Base-by-base conservation (phyloP, 1,140 invertebrate genomes). In the Sinonovacula constricta region DNA sequence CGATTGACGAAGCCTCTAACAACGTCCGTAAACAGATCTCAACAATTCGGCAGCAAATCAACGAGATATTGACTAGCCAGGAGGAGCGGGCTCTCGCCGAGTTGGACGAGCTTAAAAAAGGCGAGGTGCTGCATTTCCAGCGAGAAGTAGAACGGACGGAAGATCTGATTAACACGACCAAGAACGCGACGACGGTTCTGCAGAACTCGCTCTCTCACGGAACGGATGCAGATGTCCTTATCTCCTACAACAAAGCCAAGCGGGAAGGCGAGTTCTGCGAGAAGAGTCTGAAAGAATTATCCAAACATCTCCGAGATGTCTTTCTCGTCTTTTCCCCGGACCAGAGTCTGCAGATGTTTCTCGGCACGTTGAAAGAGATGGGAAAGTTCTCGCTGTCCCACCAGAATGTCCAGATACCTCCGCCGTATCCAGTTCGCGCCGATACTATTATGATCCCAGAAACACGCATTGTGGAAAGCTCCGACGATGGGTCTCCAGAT, bases 131-230 rank as follows among this genome's bases (percentile, higher is more conserved):
- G 14, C 66, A 82, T 18, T 79, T 79, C 45, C 69, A 82, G 14
- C 39, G 53, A 26, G 81, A 76, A 26, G 28, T 79, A n/a, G 81
- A 82, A 36, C 77, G 76, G 1, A 79, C 75, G 30, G 65, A 82
- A 39, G 81, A 78, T 24, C 39, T 82, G 12, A 72, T 79, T 0
- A 82, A 78, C 26, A 82, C 81, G 2, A 82, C 81, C 0, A 78
- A 82, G 34, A 82, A 82, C 28, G 81, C 81, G 2, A 66, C 65
- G 1, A 39, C 54, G 7, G 67, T 82, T n/a, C 39, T 82, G 22
- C 76, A 82, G 36, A 82, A 79, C 54, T 71, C 81, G 1, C 60
- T 82, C 57, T 76, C 69, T 12, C 81, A 82, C 57, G 81, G 81
- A 26, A 79, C 81, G 0, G 81, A 82, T 24, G 77, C 81, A 4